phyloP scores from a whole-genome alignment of 1,140 invertebrate genomes.

The Lethrus apterus region DNA sequence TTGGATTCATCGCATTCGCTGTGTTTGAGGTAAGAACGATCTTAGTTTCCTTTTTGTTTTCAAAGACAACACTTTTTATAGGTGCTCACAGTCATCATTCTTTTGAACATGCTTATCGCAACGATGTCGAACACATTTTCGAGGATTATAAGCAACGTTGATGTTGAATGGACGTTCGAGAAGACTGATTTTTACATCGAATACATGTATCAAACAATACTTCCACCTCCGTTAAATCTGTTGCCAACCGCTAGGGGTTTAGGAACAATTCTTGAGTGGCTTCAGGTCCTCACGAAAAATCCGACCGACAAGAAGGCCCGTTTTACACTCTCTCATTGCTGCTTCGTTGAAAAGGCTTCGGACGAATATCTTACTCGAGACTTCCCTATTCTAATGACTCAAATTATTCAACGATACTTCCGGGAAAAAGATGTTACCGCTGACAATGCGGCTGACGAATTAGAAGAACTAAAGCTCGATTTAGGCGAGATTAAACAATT shows the following conservation, averaged over 20 bases:
- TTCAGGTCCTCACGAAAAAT: conserved; percentile 33
- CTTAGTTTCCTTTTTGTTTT: too few relatives aligned
- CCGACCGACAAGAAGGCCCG: conserved; percentile 33
- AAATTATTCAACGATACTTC: conserved; percentile 49
- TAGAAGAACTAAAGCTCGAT: conserved; percentile 35
- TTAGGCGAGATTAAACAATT: conserved; percentile 31
- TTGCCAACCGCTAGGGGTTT: conserved; percentile 46
- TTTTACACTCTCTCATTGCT: conserved; percentile 41
- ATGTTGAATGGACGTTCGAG: conserved; percentile 53
- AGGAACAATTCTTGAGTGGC: conserved; percentile 38
- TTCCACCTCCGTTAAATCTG: conserved; percentile 51
- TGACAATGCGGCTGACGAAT: conserved; percentile 26
- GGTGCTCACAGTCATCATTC: conserved; percentile 58
- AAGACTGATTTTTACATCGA: conserved; percentile 51
- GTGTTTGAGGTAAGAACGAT: conserved; percentile 57
- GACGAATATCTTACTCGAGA: conserved; percentile 32
- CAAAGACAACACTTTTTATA: too few relatives aligned
- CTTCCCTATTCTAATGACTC: conserved; percentile 45
- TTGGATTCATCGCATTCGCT: conserved; percentile 58
- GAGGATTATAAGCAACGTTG: conserved; percentile 52
- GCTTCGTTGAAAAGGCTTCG: conserved; percentile 36
- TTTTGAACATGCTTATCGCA: conserved; percentile 71
- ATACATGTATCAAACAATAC: conserved; percentile 48
- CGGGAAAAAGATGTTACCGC: conserved; percentile 38
- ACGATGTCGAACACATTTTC: conserved; percentile 72